These are phyloP conservation scores for Standfussiana lucernea DNA, from an alignment of 2,888 invertebrate species.

Conservation along the genomic window DNA sequence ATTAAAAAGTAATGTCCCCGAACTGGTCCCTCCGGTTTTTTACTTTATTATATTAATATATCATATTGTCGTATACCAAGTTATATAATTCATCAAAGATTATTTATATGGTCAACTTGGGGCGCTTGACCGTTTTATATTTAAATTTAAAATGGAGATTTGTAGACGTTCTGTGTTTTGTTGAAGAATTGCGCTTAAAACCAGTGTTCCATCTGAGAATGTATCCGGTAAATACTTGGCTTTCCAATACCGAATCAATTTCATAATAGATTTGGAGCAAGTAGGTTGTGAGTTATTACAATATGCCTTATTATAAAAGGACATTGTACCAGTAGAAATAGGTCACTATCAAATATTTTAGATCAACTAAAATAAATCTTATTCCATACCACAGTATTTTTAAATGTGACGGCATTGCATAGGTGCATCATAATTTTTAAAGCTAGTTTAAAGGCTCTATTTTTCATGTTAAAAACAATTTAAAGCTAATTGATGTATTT, in stretches of 20 bases:
- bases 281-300: not conserved
- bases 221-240: not conserved
- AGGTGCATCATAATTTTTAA: not conserved
- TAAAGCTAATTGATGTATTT: not conserved
- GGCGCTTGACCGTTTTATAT: conserved; percentile 81
- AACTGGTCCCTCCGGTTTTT: conserved; percentile 77
- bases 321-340: not conserved
- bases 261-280: not conserved
- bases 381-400: not conserved
- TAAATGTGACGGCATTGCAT: not conserved
- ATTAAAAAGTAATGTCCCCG: conserved; percentile 82
- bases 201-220: conserved; percentile 17
- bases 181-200: conserved; percentile 36
- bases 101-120: conserved; percentile 85
- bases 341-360: not conserved
- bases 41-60: conserved; percentile 79
- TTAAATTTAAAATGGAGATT: conserved; percentile 55
- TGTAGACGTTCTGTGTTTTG: conserved; percentile 64
- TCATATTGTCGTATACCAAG: conserved; percentile 83
- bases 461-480: not conserved
- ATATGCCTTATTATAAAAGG: not conserved
- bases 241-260: not conserved
- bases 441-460: not conserved
- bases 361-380: not conserved
- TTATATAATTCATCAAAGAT: conserved; percentile 86